Evolutionary conservation across 2,888 invertebrate species (phyloP), one percentile per base, ranked within the genome.

Genomic region (Margaritifera margaritifera): DNA sequence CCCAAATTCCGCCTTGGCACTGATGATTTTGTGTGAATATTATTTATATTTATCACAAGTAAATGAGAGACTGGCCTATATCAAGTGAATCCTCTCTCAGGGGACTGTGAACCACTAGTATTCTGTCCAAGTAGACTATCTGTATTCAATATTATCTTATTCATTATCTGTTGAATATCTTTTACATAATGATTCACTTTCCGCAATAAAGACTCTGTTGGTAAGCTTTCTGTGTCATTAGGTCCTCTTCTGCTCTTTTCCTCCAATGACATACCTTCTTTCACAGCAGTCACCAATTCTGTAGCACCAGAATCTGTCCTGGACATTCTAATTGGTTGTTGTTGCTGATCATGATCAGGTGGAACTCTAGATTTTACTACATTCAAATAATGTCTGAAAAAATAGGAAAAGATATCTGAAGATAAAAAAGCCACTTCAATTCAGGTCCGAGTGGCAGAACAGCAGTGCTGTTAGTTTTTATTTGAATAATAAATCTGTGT

Each of bases 141-240:
- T n/a, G 77, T 77, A 24, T 77, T 77, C 18, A 62, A 42, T 20
- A 74, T 77, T 1, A 77, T 69, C 31, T 62, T 64, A 18, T 68
- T 68, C 58, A 77, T 54, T 53, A 77, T 62, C 53, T 71, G 77
- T 20, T 72, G 66, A 20, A 68, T 63, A 62, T 77, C 77, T 60
- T 74, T 72, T 55, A 79, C 71, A 56, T 79, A 80, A 31, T 79
- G 78, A 54, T 82, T 83, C 5, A 81, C 74, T 65, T 81, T 79
- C 27, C 78, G 74, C n/a, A 83, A 50, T 2, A 84, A 69, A 24
- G 77, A 70, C 53, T 82, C 82, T n/a, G 75, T 73, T 2, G 82
- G 69, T 51, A 80, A 60, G 51, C 68, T 56, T 27, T 63, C 64
- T 11, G 64, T 69, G 52, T 83, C 80, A 67, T 68, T 75, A 42